phyloP scores from a whole-genome alignment of 2,113 vertebrate genomes.

The Psittacara wagleri region DNA sequence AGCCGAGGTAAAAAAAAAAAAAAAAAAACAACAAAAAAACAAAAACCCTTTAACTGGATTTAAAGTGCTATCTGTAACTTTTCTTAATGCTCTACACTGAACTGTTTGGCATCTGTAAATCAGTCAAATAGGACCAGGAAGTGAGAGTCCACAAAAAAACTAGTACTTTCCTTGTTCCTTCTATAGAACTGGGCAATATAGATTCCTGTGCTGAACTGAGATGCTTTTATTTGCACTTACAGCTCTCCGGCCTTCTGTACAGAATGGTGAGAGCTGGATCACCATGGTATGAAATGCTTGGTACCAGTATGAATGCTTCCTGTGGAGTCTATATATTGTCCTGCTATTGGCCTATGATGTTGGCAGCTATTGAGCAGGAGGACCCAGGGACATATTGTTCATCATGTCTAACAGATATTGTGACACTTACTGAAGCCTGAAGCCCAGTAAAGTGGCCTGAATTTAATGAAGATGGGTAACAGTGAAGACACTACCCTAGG shows the following conservation, averaged over 20 bases:
- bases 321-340: rapidly evolving
- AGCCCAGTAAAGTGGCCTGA: not conserved
- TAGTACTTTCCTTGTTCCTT: not conserved
- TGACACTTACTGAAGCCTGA: not conserved
- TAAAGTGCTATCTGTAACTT: not conserved
- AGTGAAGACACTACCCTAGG: not conserved
- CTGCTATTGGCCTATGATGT: not conserved
- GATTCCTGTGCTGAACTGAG: not conserved
- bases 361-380: not conserved
- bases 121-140: not conserved
- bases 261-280: not conserved
- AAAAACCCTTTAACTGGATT: not conserved
- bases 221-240: not conserved
- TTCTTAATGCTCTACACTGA: not conserved
- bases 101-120: not conserved
- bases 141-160: not conserved
- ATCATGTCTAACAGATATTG: not conserved
- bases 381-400: not conserved
- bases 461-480: not conserved
- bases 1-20: not conserved
- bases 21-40: not conserved
- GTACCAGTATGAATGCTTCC: not conserved
- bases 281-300: not conserved
- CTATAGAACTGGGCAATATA: not conserved
- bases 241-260: not conserved